Evolutionary conservation across 2,797 vertebrate genomes (phyloP), one percentile per base, ranked within the genome.

Genomic region (Ptychadena robeensis): DNA sequence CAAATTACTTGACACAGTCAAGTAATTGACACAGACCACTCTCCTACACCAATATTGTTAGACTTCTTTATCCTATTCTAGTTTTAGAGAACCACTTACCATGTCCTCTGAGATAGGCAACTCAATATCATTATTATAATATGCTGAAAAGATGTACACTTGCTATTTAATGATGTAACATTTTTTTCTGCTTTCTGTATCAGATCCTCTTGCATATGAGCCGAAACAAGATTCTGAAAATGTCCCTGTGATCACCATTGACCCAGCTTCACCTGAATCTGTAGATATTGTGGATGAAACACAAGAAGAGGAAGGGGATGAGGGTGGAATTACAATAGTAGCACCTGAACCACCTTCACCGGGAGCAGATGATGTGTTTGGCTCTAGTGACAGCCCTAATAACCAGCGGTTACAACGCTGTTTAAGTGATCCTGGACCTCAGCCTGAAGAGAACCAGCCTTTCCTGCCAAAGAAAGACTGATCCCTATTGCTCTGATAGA

Each of bases 351-450:
- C 91, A 4, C 86, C 89, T 0, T 88, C 89, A 18, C 89, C 88
- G 0, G 89, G 92, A 2, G 91, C 89, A 0, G 89, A 92, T 0
- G 93, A 95, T 0, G 91, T 93, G 79, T 94, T 94, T 88, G 91
- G 90, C 22, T 91, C 93, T 0, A 22, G 74, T 0, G 92, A 94
- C 40, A 91, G 91, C 44, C 87, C 88, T 38, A 93, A 91, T 86
- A 95, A 94, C 40, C 96, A 94, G 87, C 92, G 96, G 79, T 94
- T 98, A 82, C 93, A 90, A 80, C 94, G 98, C 73, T 99, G 97
- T 88, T 93, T 99, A 87, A 99, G 98, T 15, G 97, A 98, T 90
- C 97, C 98, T 0, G 98, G 98, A 25, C 98, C 98, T 0, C 91
- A 92, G 32, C 93, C 93, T 0, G 96, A 97, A 25, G 96, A 97